A percentile compares a stretch with the other conserved stretches of the same genome.
Evolutionary conservation across 1,140 invertebrate genomes (phyloP).

Genomic region (Lepidurus apus): DNA sequence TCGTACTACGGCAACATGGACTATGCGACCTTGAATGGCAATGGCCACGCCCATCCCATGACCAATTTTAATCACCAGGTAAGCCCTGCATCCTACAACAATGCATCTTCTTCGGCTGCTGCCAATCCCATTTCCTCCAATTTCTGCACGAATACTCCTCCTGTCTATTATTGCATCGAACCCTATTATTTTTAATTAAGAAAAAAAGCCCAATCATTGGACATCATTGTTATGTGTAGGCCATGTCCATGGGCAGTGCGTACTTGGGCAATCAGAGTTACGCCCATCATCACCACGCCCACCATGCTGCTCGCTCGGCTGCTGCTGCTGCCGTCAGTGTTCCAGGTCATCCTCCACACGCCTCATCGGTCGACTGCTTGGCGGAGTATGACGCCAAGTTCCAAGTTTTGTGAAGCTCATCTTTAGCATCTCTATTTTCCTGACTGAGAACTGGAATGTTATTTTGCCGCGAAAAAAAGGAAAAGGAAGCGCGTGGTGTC

Average conservation of each 20-base stretch:
- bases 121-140: background rate
- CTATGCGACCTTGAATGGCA: constrained; percentile 37
- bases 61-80: constrained; percentile 12
- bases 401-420: constrained; percentile 32
- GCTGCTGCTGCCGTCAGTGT: background rate
- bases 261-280: constrained; percentile 24
- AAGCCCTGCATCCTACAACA: background rate
- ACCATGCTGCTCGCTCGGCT: background rate
- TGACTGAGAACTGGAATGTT: background rate
- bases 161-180: background rate
- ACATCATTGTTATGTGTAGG: constrained; percentile 4
- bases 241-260: constrained; percentile 23
- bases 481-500: background rate
- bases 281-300: constrained; percentile 12
- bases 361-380: constrained; percentile 28
- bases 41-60: constrained; percentile 35
- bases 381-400: constrained; percentile 33
- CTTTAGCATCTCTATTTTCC: background rate
- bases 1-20: constrained; percentile 40
- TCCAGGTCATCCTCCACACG: constrained; percentile 5
- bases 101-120: background rate
- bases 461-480: background rate
- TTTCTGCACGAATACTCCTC: background rate
- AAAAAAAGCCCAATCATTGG: background rate
- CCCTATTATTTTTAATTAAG: background rate